Evolutionary conservation across 2,888 invertebrate genomes (phyloP).

Genomic region (Lumbricus terrestris): DNA sequence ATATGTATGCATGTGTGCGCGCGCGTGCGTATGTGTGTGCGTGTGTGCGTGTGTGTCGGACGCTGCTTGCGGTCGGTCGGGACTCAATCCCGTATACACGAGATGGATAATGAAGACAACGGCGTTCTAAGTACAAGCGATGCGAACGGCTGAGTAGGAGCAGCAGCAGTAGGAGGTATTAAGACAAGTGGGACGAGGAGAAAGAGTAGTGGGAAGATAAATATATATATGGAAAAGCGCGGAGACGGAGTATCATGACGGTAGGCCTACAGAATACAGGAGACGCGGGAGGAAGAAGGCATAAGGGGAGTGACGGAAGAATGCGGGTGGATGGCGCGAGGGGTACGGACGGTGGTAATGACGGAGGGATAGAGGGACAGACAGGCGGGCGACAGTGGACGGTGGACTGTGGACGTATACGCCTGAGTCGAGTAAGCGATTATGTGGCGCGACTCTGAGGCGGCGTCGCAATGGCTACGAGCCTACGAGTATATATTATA

Average conservation of each 20-base stretch:
- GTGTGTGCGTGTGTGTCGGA: not conserved
- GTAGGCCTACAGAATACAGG: too few species aligned
- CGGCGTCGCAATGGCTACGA: too few species aligned
- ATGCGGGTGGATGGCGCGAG: not conserved
- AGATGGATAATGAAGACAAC: not conserved
- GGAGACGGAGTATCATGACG: too few species aligned
- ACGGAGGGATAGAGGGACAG: not conserved
- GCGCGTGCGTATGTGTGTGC: conserved; percentile 5
- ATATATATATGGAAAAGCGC: too few species aligned
- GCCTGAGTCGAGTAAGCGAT: not conserved
- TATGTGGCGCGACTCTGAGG: not conserved
- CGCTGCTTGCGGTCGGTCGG: not conserved
- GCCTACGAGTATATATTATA: too few species aligned
- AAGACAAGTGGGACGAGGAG: not conserved
- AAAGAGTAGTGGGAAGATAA: not conserved
- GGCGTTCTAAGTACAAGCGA: not conserved
- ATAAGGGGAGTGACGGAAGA: too few species aligned
- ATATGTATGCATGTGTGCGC: not conserved
- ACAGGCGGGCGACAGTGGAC: too few species aligned
- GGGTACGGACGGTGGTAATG: not conserved
- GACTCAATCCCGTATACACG: not conserved
- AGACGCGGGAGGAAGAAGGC: too few species aligned
- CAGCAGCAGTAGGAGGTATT: too few species aligned
- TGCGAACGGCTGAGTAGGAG: not conserved
- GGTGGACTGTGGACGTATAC: not conserved